Evolutionary conservation across 2,888 invertebrate genomes (phyloP), one percentile per base, ranked within the genome.

Genomic region (Nemotelus nigrinus): DNA sequence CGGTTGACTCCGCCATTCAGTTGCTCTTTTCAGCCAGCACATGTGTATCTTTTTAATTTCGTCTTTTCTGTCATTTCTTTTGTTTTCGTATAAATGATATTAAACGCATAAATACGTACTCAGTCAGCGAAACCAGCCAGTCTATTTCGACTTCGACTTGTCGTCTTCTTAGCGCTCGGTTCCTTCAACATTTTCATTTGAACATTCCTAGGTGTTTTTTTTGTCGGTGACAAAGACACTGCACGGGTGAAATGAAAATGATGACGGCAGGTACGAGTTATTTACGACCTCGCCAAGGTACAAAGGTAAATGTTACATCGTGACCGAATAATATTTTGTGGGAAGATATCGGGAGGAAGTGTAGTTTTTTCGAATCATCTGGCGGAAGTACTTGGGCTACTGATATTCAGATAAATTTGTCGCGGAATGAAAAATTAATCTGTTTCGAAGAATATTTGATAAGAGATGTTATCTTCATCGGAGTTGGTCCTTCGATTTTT

Each of bases 1-100:
- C 81, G 81, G 81, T 81, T 78, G 78, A 78, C 77, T 78, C 70
- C 53, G 77, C 72, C 67, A 77, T 80, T 72, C 77, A 77, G 77
- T 78, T 76, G 78, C 48, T 76, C 64, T 76, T 75, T 76, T 76
- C 55, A 63, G 60, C 65, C 60, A 65, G 10, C 72, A 70, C 70
- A 70, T 53, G 43, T 43, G 41, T 68, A 44, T 65, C 48, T 74
- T 63, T 74, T 74, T 74, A 74, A 74, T 74, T 72, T 74, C 47
- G 60, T 74, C 60, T 74, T 74, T 63, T 25, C 60, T 74, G 60
- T 74, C 60, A 48, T 41, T 74, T 63, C 74, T 74, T 74, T 74
- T 74, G 74, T 74, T 74, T 74, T 63, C 74, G n/a, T 74, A 74
- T 74, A 72, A 72, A 45, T 58, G 72, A 72, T 74, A 74, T 74